Conservation (phyloP, 2,888 invertebrate genomes). For the Zygaena filipendulae region DNA sequence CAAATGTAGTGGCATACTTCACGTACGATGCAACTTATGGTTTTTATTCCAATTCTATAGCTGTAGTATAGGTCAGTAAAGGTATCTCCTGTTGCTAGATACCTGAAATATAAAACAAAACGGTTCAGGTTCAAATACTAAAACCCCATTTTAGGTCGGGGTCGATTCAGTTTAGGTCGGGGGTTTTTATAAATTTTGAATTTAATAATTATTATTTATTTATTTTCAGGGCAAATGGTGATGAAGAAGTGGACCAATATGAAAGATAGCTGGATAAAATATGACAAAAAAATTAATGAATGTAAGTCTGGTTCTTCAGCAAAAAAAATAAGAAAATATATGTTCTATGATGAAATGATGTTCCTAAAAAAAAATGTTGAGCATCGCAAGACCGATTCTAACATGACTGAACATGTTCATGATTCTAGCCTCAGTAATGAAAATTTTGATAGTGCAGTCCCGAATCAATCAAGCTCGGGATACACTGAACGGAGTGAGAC, state of each 20-base stretch:
- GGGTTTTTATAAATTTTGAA: conserved; percentile 13
- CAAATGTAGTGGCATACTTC: conserved; percentile 16
- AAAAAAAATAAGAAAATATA: conserved; percentile 13
- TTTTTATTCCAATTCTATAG: conserved; percentile 20
- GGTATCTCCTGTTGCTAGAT: conserved; percentile 20
- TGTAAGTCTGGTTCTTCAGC: conserved; percentile 13
- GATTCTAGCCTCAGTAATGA: too few species aligned
- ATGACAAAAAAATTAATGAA: conserved; percentile 15
- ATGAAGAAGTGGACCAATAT: conserved; percentile 17
- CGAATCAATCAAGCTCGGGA: conserved; percentile 18
- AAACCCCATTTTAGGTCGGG: conserved; percentile 16
- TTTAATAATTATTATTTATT: conserved; percentile 12
- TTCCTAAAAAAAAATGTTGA: conserved; percentile 11
- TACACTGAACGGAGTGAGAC: conserved; percentile 17
- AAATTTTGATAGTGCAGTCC: conserved; percentile 18
- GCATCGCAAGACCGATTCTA: conserved; percentile 19
- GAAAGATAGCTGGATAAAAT: conserved; percentile 15
- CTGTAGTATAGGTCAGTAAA: conserved; percentile 19
- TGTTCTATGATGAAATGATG: conserved; percentile 11
- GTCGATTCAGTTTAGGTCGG: conserved; percentile 16
- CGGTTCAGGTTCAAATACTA: conserved; percentile 15
- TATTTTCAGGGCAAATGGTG: conserved; percentile 13
- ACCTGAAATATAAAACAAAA: conserved; percentile 17
- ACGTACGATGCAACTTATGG: conserved; percentile 18
- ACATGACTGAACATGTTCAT: conserved; percentile 18